Percentiles rank a stretch among this genome's conserved stretches.
phyloP scores from a whole-genome alignment of 1,140 invertebrate genomes.

The Notospermus geniculatus region DNA sequence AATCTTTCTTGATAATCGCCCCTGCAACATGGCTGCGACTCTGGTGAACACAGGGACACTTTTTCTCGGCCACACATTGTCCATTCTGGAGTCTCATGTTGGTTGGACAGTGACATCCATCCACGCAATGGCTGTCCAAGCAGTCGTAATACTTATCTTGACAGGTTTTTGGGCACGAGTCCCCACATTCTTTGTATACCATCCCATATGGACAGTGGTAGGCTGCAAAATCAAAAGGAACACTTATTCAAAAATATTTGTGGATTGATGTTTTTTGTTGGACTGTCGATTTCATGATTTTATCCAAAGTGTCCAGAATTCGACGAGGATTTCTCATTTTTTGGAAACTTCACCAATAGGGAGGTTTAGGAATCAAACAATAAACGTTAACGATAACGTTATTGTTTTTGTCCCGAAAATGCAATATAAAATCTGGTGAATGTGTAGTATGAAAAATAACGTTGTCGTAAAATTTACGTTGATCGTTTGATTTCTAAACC shows the following conservation, averaged over 20 bases:
- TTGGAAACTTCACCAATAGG: too few relatives aligned
- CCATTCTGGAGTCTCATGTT: conserved; percentile 67
- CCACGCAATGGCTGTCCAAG: conserved; percentile 69
- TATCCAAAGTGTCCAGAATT: neutral
- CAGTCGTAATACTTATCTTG: conserved; percentile 56
- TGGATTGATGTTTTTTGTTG: neutral
- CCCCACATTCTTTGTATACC: conserved; percentile 75
- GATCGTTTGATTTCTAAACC: too few relatives aligned
- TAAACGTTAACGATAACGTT: too few relatives aligned
- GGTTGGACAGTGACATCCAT: conserved; percentile 82
- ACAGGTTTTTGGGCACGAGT: conserved; percentile 71
- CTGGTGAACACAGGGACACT: conserved; percentile 47
- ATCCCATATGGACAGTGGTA: conserved; percentile 74
- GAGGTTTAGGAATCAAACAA: too few relatives aligned
- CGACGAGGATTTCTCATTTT: neutral
- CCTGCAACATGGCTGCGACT: conserved; percentile 33
- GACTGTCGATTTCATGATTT: neutral
- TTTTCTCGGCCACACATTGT: conserved; percentile 35
- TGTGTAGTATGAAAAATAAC: too few relatives aligned
- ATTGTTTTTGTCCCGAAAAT: too few relatives aligned
- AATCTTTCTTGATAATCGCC: conserved; percentile 40
- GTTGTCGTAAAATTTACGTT: too few relatives aligned
- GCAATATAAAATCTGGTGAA: too few relatives aligned
- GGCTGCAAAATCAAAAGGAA: conserved; percentile 22
- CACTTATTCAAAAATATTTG: neutral